Evolutionary conservation across 2,888 invertebrate species (phyloP).

Genomic region (Drosophila flavopinicola): DNA sequence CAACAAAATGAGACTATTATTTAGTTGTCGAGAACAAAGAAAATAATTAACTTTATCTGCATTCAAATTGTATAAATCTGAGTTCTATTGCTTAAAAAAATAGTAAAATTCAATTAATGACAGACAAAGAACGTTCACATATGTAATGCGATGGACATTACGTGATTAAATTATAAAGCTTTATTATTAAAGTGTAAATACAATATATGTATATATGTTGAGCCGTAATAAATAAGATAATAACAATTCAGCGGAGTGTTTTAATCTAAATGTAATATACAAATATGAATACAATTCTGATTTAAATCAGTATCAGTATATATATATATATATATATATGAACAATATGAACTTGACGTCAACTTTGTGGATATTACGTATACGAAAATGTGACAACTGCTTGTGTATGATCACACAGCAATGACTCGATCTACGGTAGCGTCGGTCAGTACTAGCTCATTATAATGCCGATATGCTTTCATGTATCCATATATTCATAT

Average conservation of each 20-base stretch:
- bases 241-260: background rate
- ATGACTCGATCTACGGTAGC: background rate
- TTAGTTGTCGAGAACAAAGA: background rate
- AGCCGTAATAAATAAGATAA: background rate
- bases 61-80: no score
- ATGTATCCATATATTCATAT: background rate
- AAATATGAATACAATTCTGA: background rate
- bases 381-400: background rate
- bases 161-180: background rate
- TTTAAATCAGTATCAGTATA: no score
- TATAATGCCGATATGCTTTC: background rate
- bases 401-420: background rate
- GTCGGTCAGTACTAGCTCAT: background rate
- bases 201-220: background rate
- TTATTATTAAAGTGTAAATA: constrained; percentile 1
- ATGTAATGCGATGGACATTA: background rate
- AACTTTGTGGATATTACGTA: background rate
- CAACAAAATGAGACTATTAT: background rate
- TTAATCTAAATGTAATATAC: background rate
- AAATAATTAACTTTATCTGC: no score
- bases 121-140: background rate
- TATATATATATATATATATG: no score
- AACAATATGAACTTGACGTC: background rate
- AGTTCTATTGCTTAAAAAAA: background rate
- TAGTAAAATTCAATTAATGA: background rate